phyloP scores from a whole-genome alignment of 2,113 vertebrate genomes.

The Seriola quinqueradiata region DNA sequence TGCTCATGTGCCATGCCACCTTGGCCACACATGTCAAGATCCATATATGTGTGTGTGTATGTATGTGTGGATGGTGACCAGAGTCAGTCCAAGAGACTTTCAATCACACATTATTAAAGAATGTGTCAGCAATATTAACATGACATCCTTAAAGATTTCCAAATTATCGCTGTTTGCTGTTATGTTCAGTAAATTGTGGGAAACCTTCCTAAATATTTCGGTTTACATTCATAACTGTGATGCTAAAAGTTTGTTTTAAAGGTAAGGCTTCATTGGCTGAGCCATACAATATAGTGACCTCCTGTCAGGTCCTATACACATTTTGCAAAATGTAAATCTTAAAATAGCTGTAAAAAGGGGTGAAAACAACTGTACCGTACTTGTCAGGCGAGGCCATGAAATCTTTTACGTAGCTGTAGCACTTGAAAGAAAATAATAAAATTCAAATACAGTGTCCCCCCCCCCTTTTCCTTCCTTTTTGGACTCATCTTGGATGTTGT shows the following conservation, averaged over 20 bases:
- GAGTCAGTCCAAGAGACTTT: constrained; percentile 25
- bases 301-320: constrained; percentile 67
- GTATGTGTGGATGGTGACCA: constrained; percentile 21
- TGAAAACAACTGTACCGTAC: constrained; percentile 54
- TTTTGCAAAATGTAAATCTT: constrained; percentile 75
- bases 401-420: constrained; percentile 82
- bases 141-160: constrained; percentile 12
- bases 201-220: constrained; percentile 40
- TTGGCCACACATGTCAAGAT: constrained; percentile 60
- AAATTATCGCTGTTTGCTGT: constrained; percentile 39
- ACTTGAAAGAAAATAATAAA: constrained; percentile 78
- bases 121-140: constrained; percentile 33
- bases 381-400: constrained; percentile 81
- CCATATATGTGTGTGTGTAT: constrained; percentile 28
- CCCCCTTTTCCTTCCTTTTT: no score
- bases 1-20: constrained; percentile 69
- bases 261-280: constrained; percentile 51
- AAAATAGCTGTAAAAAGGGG: constrained; percentile 64
- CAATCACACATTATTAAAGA: constrained; percentile 11
- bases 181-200: constrained; percentile 39
- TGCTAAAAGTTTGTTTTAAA: constrained; percentile 43
- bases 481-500: constrained; percentile 1
- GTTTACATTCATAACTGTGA: constrained; percentile 60
- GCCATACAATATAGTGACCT: constrained; percentile 58
- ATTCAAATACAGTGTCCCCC: constrained; percentile 57